These are phyloP conservation scores for Dendrolimus pini DNA, from an alignment of 2,888 invertebrate genomes.

Conservation along the genomic window DNA sequence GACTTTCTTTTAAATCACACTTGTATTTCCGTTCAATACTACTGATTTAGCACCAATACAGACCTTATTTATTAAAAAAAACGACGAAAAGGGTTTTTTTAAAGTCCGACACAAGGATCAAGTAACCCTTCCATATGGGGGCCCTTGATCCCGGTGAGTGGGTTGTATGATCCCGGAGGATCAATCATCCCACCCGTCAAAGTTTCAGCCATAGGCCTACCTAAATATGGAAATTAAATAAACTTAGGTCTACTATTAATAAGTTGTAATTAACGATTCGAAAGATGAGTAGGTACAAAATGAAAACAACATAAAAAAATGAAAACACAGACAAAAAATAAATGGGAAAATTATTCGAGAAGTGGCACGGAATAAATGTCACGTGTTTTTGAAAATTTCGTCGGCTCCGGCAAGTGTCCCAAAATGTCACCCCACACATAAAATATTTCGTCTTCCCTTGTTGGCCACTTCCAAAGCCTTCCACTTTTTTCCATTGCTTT, in stretches of 20 bases:
- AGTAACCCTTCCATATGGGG: slow-evolving; percentile 5
- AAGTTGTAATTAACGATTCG: slow-evolving; percentile 7
- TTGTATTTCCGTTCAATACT: too few species aligned
- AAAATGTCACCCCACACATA: slow-evolving; percentile 10
- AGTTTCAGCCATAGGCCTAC: slow-evolving; percentile 6
- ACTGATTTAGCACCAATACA: too few species aligned
- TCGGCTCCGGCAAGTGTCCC: slow-evolving; percentile 8
- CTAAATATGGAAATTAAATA: slow-evolving; percentile 9
- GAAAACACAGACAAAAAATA: slow-evolving; percentile 5
- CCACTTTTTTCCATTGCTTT: slow-evolving; percentile 8
- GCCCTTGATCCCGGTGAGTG: slow-evolving; percentile 6
- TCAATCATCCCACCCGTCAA: slow-evolving; percentile 7
- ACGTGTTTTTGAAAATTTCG: slow-evolving; percentile 8
- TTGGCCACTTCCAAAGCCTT: slow-evolving; percentile 9
- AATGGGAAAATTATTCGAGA: slow-evolving; percentile 9
- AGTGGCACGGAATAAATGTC: slow-evolving; percentile 10
- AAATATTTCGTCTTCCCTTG: slow-evolving; percentile 10
- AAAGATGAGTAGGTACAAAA: slow-evolving; percentile 6
- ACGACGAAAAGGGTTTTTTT: slow-evolving; percentile 3
- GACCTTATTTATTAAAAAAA: background rate
- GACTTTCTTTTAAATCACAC: background rate
- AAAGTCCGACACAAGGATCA: slow-evolving; percentile 10
- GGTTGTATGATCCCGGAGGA: slow-evolving; percentile 2
- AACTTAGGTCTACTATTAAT: slow-evolving; percentile 8
- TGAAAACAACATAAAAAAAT: slow-evolving; percentile 6